phyloP scores from a whole-genome alignment of 2,888 invertebrate genomes.

The Agonopterix subpropinquella region DNA sequence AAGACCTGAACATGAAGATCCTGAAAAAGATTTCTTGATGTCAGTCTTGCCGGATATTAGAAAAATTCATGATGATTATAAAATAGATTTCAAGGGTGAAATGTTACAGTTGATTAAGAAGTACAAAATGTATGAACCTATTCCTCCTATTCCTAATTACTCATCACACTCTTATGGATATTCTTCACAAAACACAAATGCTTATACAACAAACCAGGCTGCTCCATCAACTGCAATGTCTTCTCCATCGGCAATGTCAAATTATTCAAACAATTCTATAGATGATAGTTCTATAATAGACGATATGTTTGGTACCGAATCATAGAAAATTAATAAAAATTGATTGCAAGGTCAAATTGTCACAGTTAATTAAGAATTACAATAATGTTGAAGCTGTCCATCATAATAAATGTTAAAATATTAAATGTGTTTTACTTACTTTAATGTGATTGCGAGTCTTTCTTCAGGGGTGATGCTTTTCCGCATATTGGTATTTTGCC shows the following conservation, averaged over 20 bases:
- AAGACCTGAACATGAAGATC: conserved; percentile 17
- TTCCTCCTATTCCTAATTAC: background rate
- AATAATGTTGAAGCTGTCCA: too few relatives aligned
- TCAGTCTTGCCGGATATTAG: conserved; percentile 20
- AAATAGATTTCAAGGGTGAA: conserved; percentile 10
- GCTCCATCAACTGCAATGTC: conserved; percentile 3
- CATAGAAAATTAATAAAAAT: background rate
- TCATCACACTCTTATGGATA: conserved; percentile 4
- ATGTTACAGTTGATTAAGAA: conserved; percentile 10
- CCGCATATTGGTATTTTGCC: too few relatives aligned
- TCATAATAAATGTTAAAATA: too few relatives aligned
- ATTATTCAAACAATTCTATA: conserved; percentile 6
- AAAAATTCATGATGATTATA: conserved; percentile 15
- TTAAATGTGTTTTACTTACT: too few relatives aligned
- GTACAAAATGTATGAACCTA: conserved; percentile 3
- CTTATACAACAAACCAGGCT: conserved; percentile 4
- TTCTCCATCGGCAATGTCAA: conserved; percentile 2
- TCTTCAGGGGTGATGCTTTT: too few relatives aligned
- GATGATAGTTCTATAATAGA: conserved; percentile 3
- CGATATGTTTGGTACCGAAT: conserved; percentile 1
- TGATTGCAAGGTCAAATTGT: too few relatives aligned
- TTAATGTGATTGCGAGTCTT: too few relatives aligned
- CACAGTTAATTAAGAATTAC: too few relatives aligned
- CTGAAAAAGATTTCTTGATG: conserved; percentile 19
- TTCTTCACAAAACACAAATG: conserved; percentile 5